A percentile compares a stretch with the other conserved stretches of the same genome.
phyloP scores from a whole-genome alignment of 2,888 invertebrate genomes.

The Eilema griseolum region DNA sequence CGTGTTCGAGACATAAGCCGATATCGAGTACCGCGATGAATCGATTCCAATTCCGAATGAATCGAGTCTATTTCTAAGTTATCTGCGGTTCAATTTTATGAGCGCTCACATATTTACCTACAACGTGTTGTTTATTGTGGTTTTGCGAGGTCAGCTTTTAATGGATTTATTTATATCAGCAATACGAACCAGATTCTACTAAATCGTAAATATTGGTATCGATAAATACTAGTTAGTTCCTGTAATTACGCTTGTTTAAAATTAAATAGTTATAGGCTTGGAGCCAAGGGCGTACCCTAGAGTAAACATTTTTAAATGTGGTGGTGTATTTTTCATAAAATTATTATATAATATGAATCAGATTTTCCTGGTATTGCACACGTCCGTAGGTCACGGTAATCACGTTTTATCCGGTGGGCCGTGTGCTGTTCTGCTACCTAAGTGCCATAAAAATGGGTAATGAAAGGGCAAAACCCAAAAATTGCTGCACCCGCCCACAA shows the following conservation, averaged over 20 bases:
- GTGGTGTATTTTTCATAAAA: too few relatives aligned
- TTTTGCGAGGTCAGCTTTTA: slow-evolving; percentile 36
- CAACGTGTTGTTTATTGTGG: slow-evolving; percentile 36
- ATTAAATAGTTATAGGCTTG: neutral
- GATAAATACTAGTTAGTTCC: neutral
- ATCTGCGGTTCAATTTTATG: slow-evolving; percentile 42
- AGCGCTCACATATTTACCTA: slow-evolving; percentile 30
- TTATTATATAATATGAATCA: too few relatives aligned
- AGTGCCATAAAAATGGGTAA: too few relatives aligned
- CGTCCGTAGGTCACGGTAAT: too few relatives aligned
- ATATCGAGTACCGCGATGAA: slow-evolving; percentile 15
- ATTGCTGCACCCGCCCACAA: too few relatives aligned
- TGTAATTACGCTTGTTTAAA: neutral
- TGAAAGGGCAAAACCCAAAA: too few relatives aligned
- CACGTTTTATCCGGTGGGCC: too few relatives aligned
- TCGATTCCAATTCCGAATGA: slow-evolving; percentile 34
- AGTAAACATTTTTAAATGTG: neutral
- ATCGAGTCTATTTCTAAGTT: slow-evolving; percentile 38
- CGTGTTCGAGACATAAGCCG: slow-evolving; percentile 5
- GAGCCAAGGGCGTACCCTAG: neutral
- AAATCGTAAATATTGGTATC: slow-evolving; percentile 15
- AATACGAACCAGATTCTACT: slow-evolving; percentile 22
- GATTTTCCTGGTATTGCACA: too few relatives aligned
- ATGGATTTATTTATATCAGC: slow-evolving; percentile 38
- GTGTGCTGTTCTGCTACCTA: too few relatives aligned